phyloP scores from a whole-genome alignment of 2,113 vertebrate species.

The Puffinus mauretanicus region DNA sequence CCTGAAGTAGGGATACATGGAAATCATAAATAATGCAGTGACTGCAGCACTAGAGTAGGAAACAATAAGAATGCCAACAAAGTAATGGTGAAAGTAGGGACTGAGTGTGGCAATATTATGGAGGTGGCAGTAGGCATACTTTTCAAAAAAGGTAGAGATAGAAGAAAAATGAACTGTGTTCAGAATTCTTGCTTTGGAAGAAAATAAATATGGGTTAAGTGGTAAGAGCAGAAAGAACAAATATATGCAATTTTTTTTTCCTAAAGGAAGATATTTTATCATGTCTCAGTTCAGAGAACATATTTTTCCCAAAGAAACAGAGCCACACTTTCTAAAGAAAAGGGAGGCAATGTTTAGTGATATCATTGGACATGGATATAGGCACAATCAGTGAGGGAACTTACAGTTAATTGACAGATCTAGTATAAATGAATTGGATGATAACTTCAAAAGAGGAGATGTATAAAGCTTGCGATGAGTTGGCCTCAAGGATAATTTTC shows the following conservation, averaged over 20 bases:
- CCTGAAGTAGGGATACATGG: background rate
- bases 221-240: background rate
- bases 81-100: background rate
- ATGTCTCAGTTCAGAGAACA: background rate
- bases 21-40: slow-evolving; percentile 27
- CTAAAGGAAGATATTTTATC: background rate
- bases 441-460: background rate
- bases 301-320: background rate
- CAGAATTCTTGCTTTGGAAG: background rate
- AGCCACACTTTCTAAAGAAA: background rate
- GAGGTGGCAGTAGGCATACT: background rate
- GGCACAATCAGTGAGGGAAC: background rate
- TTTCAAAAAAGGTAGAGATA: background rate
- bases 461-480: background rate
- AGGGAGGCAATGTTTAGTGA: background rate
- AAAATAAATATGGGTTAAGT: background rate
- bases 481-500: background rate
- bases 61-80: background rate
- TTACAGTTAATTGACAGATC: background rate
- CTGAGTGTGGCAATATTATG: background rate
- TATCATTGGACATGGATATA: background rate
- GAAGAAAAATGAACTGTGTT: background rate
- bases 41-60: background rate
- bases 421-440: background rate
- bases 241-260: background rate